A percentile compares a stretch with the other conserved stretches of the same genome.
These are phyloP conservation scores for Dendroctonus valens DNA, from an alignment of 1,140 invertebrate genomes.

Conservation along the genomic window DNA sequence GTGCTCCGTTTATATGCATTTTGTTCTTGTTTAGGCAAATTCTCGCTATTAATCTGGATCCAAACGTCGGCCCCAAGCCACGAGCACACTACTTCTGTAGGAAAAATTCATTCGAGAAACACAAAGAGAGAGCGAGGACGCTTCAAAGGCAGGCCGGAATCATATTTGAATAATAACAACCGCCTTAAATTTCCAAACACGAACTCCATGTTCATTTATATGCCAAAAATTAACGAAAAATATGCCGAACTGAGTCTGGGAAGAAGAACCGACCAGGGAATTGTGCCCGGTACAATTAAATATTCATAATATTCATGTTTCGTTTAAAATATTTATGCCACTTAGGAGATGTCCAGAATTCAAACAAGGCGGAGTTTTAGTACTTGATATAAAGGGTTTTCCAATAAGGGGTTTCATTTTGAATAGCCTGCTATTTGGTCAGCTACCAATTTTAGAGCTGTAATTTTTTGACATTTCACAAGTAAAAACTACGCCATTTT, in stretches of 20 bases:
- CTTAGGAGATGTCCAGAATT: not conserved
- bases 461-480: too few species aligned
- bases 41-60: not conserved
- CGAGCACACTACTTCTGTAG: too few species aligned
- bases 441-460: too few species aligned
- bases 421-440: too few species aligned
- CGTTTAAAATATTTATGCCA: constrained; percentile 9
- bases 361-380: too few species aligned
- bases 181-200: constrained; percentile 9
- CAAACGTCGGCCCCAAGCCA: too few species aligned
- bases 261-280: too few species aligned
- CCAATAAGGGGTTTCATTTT: too few species aligned
- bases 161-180: constrained; percentile 9
- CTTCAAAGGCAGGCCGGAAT: constrained; percentile 1
- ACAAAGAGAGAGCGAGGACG: too few species aligned
- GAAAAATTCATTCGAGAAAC: too few species aligned
- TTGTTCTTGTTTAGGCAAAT: constrained; percentile 5
- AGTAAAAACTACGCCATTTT: too few species aligned
- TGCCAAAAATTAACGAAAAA: constrained; percentile 9
- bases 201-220: constrained; percentile 12
- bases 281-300: constrained; percentile 3
- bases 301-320: constrained; percentile 11
- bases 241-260: not conserved
- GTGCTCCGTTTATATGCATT: constrained; percentile 2
- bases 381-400: too few species aligned